Conservation (phyloP, 2,888 invertebrate genomes). For the Dolichopus griseipennis region DNA sequence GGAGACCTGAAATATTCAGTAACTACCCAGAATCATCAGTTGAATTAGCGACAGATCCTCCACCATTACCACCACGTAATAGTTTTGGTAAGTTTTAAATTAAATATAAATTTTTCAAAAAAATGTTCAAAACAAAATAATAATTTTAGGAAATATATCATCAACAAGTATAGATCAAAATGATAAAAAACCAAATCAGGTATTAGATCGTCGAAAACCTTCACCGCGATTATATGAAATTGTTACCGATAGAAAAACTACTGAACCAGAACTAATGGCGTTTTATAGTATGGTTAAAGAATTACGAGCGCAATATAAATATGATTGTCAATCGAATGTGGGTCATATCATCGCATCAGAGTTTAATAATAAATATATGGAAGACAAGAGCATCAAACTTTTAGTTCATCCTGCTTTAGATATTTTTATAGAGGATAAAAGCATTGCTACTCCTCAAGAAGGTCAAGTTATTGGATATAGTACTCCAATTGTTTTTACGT, state of each 20-base stretch:
- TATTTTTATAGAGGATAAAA: slow-evolving; percentile 43
- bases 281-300: slow-evolving; percentile 76
- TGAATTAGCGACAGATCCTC: slow-evolving; percentile 38
- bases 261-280: slow-evolving; percentile 69
- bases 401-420: slow-evolving; percentile 58
- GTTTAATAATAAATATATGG: slow-evolving; percentile 69
- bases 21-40: slow-evolving; percentile 17
- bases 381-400: slow-evolving; percentile 80
- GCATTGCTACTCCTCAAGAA: slow-evolving; percentile 36
- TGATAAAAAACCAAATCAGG: slow-evolving; percentile 22
- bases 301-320: slow-evolving; percentile 64
- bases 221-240: slow-evolving; percentile 62
- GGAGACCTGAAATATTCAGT: slow-evolving; percentile 32
- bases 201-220: slow-evolving; percentile 38
- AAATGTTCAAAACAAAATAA: background rate
- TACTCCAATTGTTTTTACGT: slow-evolving; percentile 78
- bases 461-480: slow-evolving; percentile 41
- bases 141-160: slow-evolving; percentile 1
- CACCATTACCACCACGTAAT: slow-evolving; percentile 55
- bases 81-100: slow-evolving; percentile 25
- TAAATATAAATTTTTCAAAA: background rate
- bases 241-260: slow-evolving; percentile 57
- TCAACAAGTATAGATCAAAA: slow-evolving; percentile 12
- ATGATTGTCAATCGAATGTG: slow-evolving; percentile 69
- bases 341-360: slow-evolving; percentile 84